Conservation (phyloP, 2,888 invertebrate genomes). For the Spatulosminthurus flaviceps region DNA sequence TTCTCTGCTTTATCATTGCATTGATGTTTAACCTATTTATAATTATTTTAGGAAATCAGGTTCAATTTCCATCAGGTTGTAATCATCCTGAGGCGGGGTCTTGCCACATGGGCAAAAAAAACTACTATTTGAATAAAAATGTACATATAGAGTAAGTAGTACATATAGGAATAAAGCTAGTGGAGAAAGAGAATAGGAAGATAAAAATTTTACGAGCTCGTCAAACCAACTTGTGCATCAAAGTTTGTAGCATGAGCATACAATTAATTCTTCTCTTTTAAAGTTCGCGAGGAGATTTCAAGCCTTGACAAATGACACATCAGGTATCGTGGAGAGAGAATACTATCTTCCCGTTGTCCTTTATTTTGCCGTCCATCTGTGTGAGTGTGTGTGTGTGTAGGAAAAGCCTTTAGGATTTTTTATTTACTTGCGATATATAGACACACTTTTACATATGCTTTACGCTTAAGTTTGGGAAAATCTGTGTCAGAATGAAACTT, state of each 20-base stretch:
- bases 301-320: slow-evolving; percentile 37
- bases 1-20: background rate
- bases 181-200: background rate
- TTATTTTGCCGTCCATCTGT: background rate
- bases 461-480: background rate
- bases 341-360: background rate
- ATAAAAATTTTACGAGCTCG: slow-evolving; percentile 14
- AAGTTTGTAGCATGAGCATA: background rate
- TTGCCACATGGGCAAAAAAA: background rate
- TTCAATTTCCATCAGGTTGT: slow-evolving; percentile 9
- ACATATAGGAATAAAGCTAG: too few species aligned
- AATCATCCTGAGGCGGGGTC: background rate
- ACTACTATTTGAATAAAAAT: too few species aligned
- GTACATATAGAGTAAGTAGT: too few species aligned
- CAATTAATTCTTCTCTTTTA: slow-evolving; percentile 4
- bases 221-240: slow-evolving; percentile 14
- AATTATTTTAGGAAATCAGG: slow-evolving; percentile 18
- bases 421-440: too few species aligned
- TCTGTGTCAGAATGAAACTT: slow-evolving; percentile 20
- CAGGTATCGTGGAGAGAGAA: background rate
- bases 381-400: too few species aligned
- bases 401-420: background rate
- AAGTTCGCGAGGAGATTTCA: slow-evolving; percentile 15
- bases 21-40: slow-evolving; percentile 13
- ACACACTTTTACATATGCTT: background rate